Evolutionary conservation across 2,888 invertebrate species (phyloP).

Genomic region (Cordylochernes scorpioides): DNA sequence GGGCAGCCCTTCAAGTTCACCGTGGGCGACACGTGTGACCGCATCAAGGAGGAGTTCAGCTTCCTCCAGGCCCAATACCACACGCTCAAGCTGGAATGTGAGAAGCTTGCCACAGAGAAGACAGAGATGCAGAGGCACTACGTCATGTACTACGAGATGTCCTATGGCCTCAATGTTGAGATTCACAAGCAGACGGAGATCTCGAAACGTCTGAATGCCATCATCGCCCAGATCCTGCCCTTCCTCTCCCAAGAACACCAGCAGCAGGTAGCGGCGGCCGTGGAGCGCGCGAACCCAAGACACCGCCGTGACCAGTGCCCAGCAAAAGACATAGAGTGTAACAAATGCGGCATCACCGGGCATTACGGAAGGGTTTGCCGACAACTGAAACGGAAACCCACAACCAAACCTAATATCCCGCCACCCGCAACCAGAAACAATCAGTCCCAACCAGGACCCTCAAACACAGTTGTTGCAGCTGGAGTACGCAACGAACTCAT

Average conservation of each 20-base stretch:
- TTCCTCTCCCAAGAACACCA: conserved; percentile 89
- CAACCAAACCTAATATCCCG: no score
- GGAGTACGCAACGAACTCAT: no score
- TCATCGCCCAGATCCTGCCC: conserved; percentile 82
- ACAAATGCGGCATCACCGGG: no score
- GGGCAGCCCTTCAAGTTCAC: conserved; percentile 77
- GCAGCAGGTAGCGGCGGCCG: conserved; percentile 84
- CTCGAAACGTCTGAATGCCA: conserved; percentile 81
- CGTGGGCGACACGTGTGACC: conserved; percentile 68
- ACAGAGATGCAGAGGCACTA: conserved; percentile 97
- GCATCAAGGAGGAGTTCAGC: conserved; percentile 85
- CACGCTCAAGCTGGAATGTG: conserved; percentile 89
- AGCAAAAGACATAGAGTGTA: no score
- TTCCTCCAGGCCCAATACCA: conserved; percentile 84
- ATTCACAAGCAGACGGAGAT: conserved; percentile 76
- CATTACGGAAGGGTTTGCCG: no score
- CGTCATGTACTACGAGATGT: no score
- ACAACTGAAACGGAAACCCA: no score
- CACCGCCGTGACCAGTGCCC: no score
- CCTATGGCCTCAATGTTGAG: no score
- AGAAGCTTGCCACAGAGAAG: conserved; percentile 86
- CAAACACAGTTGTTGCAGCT: no score
- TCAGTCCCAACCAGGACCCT: no score
- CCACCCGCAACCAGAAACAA: no score
- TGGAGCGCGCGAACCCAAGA: conserved; percentile 90